Evolutionary conservation across 2,888 invertebrate genomes (phyloP), one percentile per base, ranked within the genome.

Genomic region (Acleris cristana): DNA sequence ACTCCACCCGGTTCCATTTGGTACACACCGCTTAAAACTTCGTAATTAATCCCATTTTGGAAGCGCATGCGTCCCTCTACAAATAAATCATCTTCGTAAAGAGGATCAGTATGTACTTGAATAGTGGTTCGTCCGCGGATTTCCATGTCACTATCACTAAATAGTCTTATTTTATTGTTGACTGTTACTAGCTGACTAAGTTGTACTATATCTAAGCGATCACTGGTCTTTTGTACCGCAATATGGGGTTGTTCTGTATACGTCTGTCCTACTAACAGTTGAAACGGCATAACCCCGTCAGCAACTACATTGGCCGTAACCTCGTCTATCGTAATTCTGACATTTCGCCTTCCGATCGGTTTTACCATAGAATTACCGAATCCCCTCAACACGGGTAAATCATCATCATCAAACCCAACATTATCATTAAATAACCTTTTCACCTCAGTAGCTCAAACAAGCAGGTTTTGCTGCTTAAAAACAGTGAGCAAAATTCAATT

Each of bases 291-390:
- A 12, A 30, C 19, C 3, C n/a, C 18, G 40, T 64, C 64, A 12
- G 49, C 19, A 30, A 64, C 58, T 14, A 64, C 8, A 18, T 49
- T 26, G 49, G 18, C 30, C 48, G 8, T 16, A 30, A 21, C 16
- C 21, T 48, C 48, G 30, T 65, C 48, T n/a, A 48, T 48, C 4
- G 18, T 54, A 14, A 69, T 26, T 34, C 23, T 18, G 8, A 53
- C 62, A 12, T 40, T 21, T 19, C 19, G 57, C 55, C 62, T 63
- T 12, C 64, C 66, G 30, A 51, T 7, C 8, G 21, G 4, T 26
- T 26, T n/a, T 61, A 71, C 64, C n/a, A 52, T 12, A 14, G 61
- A 51, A 55, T 69, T 53, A 12, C 70, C 69, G 64, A 69, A 68
- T 18, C 69, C 69, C 56, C 34, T 59, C 3, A 69, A 49, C 12